Base-by-base conservation (phyloP, 2,113 vertebrate genomes). In the Anseranas semipalmata region DNA sequence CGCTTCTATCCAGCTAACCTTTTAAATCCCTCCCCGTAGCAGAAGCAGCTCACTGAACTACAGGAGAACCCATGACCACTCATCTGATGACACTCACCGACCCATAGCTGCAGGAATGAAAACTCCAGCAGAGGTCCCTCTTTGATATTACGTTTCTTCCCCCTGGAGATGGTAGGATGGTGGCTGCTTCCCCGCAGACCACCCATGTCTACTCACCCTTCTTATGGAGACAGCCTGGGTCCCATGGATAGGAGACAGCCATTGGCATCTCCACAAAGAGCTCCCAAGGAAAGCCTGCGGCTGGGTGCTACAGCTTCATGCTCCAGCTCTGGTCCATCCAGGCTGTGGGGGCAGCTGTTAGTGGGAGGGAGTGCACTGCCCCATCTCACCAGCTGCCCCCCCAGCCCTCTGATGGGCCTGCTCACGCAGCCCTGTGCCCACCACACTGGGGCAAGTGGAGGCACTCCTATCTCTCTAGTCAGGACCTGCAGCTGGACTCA, bases 401-500 rank as follows among this genome's bases (percentile, higher is more conserved):
- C 15, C 13, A 66, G 72, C 53, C 45, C 22, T 28, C 22, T 46
- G 41, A 50, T 25, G 27, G 32, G 5, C 4, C 21, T 0, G 0
- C 22, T 79, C 19, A 32, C 0, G 2, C 19, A 66, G 28, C 35
- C 16, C 45, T 32, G 1, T 46, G 50, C 21, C 43, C 52, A 67
- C 52, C 9, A n/a, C 56, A 41, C 19, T 9, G 52, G 22, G 5
- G 3, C 27, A 37, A 46, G 25, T 0, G 0, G 18, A 37, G 9
- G 1, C 39, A 41, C 60, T 67, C 70, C 67, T 48, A 1, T 37
- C 79, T 75, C 27, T 79, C 15, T 73, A 16, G 8, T 17, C 33
- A 45, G 8, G 5, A 45, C 32, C 15, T 58, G 15, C 8, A 71
- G 50, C 20, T 70, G 50, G 12, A 58, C 18, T 56, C 7, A 7